Evolutionary conservation across 2,888 invertebrate species (phyloP), one percentile per base, ranked within the genome.

Genomic region (Apantesis nais): DNA sequence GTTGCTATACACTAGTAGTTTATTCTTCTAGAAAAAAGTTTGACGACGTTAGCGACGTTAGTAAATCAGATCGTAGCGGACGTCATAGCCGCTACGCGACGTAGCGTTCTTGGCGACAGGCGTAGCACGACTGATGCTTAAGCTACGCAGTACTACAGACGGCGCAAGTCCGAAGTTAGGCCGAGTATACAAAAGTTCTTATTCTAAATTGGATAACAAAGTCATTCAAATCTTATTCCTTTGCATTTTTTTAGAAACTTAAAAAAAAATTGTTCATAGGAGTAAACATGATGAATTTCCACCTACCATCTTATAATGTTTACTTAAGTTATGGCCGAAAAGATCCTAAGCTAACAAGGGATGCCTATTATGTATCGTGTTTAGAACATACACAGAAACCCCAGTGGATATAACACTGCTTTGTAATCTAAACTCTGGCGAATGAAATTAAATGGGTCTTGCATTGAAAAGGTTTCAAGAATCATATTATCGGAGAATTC

Each of bases 121-220:
- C 89, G 90, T 90, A 91, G 88, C 88, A 78, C 87, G 89, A 90
- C 91, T 91, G 93, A 88, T 82, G 78, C 77, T 85, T 76, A 79
- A 76, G 86, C 87, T 86, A 86, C 88, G 85, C 77, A 71, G 83
- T 68, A 80, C 83, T 84, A 84, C 84, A 81, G 79, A 88, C 85
- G 79, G 93, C 93, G 93, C 93, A 93, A 90, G 89, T 87, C 88
- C 85, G 16, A 70, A 76, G 76, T 87, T 81, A 80, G 81, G 85
- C 84, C 76, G 75, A 75, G 67, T 75, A 63, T 71, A 83, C 79
- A 80, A 75, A 82, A 81, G 68, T 78, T 76, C 62, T 71, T 78
- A 74, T 75, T 71, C 34, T 65, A 72, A 74, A 80, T 74, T 71
- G 70, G 65, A 79, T 73, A 65, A 68, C 69, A 70, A 74, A 74